phyloP scores from a whole-genome alignment of 2,888 invertebrate species.

The Rugalucina vietnamica region DNA sequence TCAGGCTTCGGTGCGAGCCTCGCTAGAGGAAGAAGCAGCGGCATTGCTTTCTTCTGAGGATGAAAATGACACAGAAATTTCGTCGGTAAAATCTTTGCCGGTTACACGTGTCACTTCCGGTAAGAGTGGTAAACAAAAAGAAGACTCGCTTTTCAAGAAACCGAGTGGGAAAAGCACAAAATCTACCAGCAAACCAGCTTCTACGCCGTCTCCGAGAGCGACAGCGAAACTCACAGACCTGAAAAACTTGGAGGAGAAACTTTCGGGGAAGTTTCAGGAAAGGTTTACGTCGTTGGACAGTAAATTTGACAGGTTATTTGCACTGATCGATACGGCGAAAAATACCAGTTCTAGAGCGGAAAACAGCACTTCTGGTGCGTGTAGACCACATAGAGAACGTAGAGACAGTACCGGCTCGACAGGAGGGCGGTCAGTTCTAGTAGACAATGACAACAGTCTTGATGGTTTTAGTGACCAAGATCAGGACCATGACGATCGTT shows the following conservation, averaged over 20 bases:
- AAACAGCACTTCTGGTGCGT: not conserved
- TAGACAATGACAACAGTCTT: not conserved
- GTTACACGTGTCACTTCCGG: slow-evolving; percentile 1
- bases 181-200: not conserved
- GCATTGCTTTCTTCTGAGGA: too few species aligned
- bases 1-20: not conserved
- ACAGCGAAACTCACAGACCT: not conserved
- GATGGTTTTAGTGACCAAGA: too few species aligned
- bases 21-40: not conserved
- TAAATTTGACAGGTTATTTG: not conserved
- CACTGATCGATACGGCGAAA: not conserved
- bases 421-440: not conserved
- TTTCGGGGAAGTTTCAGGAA: too few species aligned
- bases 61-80: too few species aligned
- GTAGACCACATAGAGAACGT: not conserved
- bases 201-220: not conserved
- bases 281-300: too few species aligned
- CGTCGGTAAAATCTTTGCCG: too few species aligned
- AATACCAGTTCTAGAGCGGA: not conserved
- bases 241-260: too few species aligned
- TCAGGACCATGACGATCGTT: too few species aligned
- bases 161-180: not conserved
- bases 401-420: not conserved
- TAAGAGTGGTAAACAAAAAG: not conserved
- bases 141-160: not conserved